Evolutionary conservation across 2,797 vertebrate genomes (phyloP).

Genomic region (Jordanella pulchra): DNA sequence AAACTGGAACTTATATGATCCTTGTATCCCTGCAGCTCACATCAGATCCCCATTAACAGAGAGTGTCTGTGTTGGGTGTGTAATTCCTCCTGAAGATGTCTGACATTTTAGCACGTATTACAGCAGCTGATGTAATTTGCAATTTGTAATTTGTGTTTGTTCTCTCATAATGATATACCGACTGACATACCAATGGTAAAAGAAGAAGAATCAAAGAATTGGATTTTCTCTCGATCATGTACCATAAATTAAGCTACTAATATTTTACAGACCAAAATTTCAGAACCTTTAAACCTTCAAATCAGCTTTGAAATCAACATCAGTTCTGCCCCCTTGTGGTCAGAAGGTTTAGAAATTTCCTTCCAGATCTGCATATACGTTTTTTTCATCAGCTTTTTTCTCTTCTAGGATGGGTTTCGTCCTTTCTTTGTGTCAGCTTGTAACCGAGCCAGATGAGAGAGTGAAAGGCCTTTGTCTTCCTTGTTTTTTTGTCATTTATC

Average conservation of each 20-base stretch:
- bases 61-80: constrained; percentile 6
- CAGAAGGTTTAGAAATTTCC: neutral
- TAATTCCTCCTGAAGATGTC: constrained; percentile 21
- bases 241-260: neutral
- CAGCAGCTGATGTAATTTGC: neutral
- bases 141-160: neutral
- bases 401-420: neutral
- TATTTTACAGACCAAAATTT: neutral
- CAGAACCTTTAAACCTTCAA: neutral
- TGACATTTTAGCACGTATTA: constrained; percentile 13
- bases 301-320: neutral
- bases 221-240: neutral
- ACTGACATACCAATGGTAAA: too few relatives aligned
- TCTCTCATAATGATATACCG: neutral
- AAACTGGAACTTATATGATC: constrained; percentile 25
- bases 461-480: neutral
- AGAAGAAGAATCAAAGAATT: neutral
- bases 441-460: neutral
- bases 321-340: constrained; percentile 68
- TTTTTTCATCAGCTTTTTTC: neutral
- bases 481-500: neutral
- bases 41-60: constrained; percentile 37
- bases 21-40: constrained; percentile 22
- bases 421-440: neutral
- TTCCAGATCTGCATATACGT: neutral